phyloP scores from a whole-genome alignment of 2,113 vertebrate species.

The Tapirus terrestris region DNA sequence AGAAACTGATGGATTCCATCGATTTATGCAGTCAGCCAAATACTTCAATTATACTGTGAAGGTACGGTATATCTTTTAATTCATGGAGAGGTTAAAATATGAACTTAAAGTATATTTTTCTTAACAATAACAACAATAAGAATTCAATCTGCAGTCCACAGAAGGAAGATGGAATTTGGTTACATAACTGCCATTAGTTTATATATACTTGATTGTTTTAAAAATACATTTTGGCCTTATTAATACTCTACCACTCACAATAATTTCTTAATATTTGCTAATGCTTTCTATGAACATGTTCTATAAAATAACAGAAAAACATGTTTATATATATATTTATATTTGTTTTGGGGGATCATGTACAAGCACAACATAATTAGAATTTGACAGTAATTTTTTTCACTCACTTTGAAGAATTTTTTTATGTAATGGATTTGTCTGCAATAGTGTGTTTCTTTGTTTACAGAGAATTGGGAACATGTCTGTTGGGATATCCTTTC shows the following conservation, averaged over 20 bases:
- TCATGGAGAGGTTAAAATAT: not conserved
- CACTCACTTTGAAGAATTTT: not conserved
- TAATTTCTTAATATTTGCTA: slow-evolving; percentile 31
- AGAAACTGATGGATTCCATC: slow-evolving; percentile 95
- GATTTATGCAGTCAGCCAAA: slow-evolving; percentile 95
- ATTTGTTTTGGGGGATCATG: not conserved
- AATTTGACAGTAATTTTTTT: not conserved
- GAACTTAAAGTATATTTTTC: not conserved
- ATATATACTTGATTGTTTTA: not conserved
- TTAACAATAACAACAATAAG: not conserved
- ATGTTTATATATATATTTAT: not conserved
- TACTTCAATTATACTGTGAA: slow-evolving; percentile 98
- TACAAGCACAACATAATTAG: not conserved
- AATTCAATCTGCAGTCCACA: not conserved
- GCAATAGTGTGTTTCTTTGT: not conserved
- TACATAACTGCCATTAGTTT: not conserved
- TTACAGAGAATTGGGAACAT: not conserved
- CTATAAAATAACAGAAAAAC: not conserved
- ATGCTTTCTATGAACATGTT: slow-evolving; percentile 6
- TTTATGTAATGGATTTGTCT: not conserved
- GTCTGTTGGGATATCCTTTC: not conserved
- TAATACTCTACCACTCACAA: not conserved
- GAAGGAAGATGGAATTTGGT: not conserved
- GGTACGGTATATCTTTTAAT: slow-evolving; percentile 85
- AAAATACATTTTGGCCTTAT: not conserved